phyloP scores from a whole-genome alignment of 2,888 invertebrate genomes.

The Brassicogethes aeneus region DNA sequence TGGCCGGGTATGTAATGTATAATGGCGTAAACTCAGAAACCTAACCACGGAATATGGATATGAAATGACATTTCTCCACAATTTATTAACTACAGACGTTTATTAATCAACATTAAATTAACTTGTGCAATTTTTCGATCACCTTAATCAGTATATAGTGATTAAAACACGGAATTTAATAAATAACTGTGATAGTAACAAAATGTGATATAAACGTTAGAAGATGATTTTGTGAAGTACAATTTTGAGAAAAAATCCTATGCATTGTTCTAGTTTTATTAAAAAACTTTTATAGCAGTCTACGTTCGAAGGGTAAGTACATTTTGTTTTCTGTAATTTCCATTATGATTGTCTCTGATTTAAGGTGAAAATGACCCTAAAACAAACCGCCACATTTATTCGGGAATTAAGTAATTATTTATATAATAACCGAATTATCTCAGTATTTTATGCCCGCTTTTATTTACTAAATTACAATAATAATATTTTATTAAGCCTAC shows the following conservation, averaged over 20 bases:
- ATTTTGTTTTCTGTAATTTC: neutral
- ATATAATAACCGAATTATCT: no score
- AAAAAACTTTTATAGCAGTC: neutral
- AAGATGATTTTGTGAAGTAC: constrained; percentile 2
- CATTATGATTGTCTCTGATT: neutral
- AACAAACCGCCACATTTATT: constrained; percentile 2
- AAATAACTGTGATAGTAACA: constrained; percentile 30
- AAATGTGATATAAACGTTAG: constrained; percentile 24
- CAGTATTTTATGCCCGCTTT: no score
- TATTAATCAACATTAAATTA: neutral
- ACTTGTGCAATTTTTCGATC: constrained; percentile 1
- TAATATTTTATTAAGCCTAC: no score
- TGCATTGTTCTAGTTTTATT: neutral
- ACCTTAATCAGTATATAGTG: neutral
- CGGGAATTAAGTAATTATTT: no score
- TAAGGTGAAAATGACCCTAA: neutral
- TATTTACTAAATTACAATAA: no score
- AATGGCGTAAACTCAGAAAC: constrained; percentile 27
- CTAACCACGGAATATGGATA: constrained; percentile 26
- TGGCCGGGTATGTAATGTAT: constrained; percentile 24
- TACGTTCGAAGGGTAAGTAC: neutral
- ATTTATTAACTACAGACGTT: constrained; percentile 14
- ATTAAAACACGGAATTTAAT: constrained; percentile 7
- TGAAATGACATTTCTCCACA: constrained; percentile 24
- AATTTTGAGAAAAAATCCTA: neutral